Evolutionary conservation across 2,113 vertebrate genomes (phyloP), one percentile per base, ranked within the genome.

Genomic region (Laterallus jamaicensis): DNA sequence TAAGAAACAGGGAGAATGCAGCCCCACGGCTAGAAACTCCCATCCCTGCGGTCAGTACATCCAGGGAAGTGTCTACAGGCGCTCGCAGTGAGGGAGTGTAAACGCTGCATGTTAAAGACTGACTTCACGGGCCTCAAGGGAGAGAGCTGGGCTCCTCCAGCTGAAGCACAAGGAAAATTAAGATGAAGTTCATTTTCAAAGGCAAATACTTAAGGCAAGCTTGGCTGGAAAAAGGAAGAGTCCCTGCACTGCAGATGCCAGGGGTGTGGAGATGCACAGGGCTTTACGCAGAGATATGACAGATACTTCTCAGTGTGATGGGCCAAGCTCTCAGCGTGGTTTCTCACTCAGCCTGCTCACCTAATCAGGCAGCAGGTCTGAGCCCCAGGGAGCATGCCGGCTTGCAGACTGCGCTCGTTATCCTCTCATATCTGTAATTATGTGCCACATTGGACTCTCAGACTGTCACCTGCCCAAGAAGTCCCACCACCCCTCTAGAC

Each of bases 181-280:
- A 50, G 9, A 22, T 11, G 21, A 50, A 3, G 9, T 44, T 52
- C 20, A 21, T 21, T 16, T 42, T 56, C 47, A 71, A 56, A 75
- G 29, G 17, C 32, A 64, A 54, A 68, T 16, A 4, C 52, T 32
- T 14, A 49, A 70, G 15, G 14, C 17, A 54, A 28, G 29, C 58
- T 63, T 37, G 31, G 47, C 10, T 77, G 50, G 21, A 58, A 67
- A 74, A 83, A 78, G 39, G 54, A 52, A 31, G 32, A 40, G 18
- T 8, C 44, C 25, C 39, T 40, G 16, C 47, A 10, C 59, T 83
- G 54, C 32, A 52, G 49, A 26, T 31, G 24, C 26, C 49, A 70
- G 18, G 0, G 2, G 32, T 24, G 22, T 28, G 29, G 44, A 60
- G 22, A 40, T 49, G 40, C 12, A 1, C 0, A 1, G 17, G 19